Evolutionary conservation across 2,888 invertebrate species (phyloP).

Genomic region (Escarpia spicata): DNA sequence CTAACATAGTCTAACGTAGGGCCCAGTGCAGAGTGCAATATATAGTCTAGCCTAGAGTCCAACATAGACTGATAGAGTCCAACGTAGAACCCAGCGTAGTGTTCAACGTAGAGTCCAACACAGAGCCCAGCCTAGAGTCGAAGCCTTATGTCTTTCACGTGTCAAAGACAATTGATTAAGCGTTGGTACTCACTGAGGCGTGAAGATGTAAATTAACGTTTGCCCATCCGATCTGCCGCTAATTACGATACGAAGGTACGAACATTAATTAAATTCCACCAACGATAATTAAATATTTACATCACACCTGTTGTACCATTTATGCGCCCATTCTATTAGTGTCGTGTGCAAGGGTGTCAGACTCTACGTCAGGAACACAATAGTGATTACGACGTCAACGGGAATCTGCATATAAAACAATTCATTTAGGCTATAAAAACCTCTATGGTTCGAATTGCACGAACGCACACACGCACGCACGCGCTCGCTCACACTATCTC

Average conservation of each 20-base stretch:
- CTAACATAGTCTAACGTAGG: too few relatives aligned
- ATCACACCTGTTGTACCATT: neutral
- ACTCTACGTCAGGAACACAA: neutral
- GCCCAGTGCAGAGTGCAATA: too few relatives aligned
- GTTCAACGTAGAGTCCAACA: neutral
- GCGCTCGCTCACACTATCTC: too few relatives aligned
- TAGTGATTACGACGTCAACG: neutral
- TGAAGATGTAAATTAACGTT: neutral
- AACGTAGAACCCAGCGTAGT: too few relatives aligned
- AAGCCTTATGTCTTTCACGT: neutral
- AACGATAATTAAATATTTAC: neutral
- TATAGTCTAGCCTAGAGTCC: too few relatives aligned
- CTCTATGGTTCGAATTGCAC: too few relatives aligned
- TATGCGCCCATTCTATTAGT: neutral
- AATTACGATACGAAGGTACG: slow-evolving; percentile 5
- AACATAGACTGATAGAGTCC: too few relatives aligned
- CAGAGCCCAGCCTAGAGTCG: neutral
- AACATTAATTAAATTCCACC: slow-evolving; percentile 12
- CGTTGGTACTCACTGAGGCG: neutral
- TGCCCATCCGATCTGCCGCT: neutral
- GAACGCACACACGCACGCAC: too few relatives aligned
- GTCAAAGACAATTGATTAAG: neutral
- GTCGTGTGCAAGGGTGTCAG: neutral
- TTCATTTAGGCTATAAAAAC: too few relatives aligned
- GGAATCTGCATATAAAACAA: too few relatives aligned